phyloP scores from a whole-genome alignment of 2,888 invertebrate species.

The Melipona bicolor region DNA sequence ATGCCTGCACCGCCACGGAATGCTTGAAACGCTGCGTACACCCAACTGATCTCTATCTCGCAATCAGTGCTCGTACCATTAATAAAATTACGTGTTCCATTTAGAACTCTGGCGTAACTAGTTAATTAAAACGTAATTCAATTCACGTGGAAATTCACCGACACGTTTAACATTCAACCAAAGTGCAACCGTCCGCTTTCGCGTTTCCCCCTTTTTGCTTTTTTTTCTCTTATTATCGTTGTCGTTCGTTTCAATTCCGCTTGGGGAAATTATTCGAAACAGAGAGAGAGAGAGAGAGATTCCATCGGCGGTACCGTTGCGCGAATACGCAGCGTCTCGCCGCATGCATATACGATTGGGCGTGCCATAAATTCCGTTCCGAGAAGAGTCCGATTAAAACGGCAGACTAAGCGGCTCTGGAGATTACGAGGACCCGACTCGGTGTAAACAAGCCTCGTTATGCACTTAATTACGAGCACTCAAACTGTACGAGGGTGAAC shows the following conservation, averaged over 20 bases:
- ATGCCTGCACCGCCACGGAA: accelerated
- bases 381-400: conserved; percentile 74
- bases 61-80: background rate
- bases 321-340: conserved; percentile 31
- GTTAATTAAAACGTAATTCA: background rate
- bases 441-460: conserved; percentile 75
- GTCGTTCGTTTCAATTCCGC: background rate
- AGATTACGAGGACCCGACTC: conserved; percentile 72
- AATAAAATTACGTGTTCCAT: background rate
- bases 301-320: conserved; percentile 12
- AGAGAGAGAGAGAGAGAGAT: conserved; percentile 17
- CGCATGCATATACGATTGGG: conserved; percentile 50
- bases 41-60: background rate
- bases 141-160: background rate
- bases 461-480: conserved; percentile 72
- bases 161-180: background rate
- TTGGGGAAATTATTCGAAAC: background rate
- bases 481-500: conserved; percentile 39
- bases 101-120: background rate
- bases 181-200: background rate
- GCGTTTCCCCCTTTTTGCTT: background rate
- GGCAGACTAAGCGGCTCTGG: conserved; percentile 73
- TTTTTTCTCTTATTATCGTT: background rate
- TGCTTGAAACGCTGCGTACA: background rate
- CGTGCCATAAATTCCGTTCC: conserved; percentile 60